These are phyloP conservation scores for Dysmachus trigonus DNA, from an alignment of 2,888 invertebrate species.

Conservation along the genomic window DNA sequence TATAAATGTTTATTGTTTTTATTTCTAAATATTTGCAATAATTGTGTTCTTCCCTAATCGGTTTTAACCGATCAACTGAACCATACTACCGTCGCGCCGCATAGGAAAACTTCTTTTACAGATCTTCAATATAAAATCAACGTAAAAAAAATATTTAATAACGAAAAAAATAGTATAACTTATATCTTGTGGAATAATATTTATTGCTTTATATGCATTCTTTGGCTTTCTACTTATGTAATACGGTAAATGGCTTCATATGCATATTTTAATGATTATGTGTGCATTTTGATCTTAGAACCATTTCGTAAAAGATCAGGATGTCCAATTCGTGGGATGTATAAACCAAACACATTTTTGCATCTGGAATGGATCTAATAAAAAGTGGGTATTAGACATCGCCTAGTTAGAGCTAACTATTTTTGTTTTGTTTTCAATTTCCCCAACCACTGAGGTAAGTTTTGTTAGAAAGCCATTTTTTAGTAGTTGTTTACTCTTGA, in stretches of 20 bases:
- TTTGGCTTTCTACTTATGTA: conserved; percentile 22
- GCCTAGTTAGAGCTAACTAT: background rate
- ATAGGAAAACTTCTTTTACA: conserved; percentile 20
- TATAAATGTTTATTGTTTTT: background rate
- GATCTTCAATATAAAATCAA: conserved; percentile 13
- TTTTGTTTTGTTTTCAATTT: background rate
- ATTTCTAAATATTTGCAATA: background rate
- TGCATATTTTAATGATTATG: background rate
- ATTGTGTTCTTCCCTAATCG: background rate
- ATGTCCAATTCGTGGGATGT: conserved; percentile 46
- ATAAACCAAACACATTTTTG: conserved; percentile 49
- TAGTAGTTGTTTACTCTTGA: conserved; percentile 25
- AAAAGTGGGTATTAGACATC: conserved; percentile 35
- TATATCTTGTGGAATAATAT: conserved; percentile 15
- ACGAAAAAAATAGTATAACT: background rate
- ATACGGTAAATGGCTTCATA: conserved; percentile 1
- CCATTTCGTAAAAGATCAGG: conserved; percentile 36
- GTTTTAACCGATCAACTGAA: background rate
- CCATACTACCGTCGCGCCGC: background rate
- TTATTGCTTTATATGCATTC: conserved; percentile 9
- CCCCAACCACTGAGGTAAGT: conserved; percentile 19
- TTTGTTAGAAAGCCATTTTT: conserved; percentile 33
- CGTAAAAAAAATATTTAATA: conserved; percentile 1
- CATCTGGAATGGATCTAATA: conserved; percentile 48
- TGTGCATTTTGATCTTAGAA: background rate